These are phyloP conservation scores for Drosophila murphyi DNA, from an alignment of 1,140 invertebrate species.

Conservation along the genomic window DNA sequence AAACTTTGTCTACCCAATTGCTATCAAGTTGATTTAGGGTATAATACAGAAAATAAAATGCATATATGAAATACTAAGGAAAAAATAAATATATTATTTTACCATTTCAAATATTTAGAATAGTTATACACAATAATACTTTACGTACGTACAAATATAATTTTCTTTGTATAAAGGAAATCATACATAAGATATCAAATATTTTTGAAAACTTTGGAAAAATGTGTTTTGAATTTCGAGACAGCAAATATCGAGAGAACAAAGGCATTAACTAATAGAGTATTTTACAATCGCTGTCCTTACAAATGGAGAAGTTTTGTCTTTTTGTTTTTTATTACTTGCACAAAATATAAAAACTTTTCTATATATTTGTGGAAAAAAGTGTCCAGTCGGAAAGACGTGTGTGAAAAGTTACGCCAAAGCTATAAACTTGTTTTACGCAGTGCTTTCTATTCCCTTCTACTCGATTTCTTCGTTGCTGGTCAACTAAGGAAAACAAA, in stretches of 20 bases:
- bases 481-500: conserved; percentile 77
- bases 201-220: no score
- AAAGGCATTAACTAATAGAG: not conserved
- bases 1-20: conserved; percentile 35
- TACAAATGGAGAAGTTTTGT: not conserved
- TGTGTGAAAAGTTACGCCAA: conserved; percentile 49
- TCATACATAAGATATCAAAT: no score
- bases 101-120: no score
- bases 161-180: no score
- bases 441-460: conserved; percentile 46
- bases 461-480: conserved; percentile 32
- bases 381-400: conserved; percentile 53
- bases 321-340: conserved; percentile 45
- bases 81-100: no score
- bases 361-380: conserved; percentile 55
- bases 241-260: not conserved
- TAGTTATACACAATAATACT: no score
- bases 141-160: no score
- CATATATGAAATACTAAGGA: not conserved
- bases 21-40: no score
- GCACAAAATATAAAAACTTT: conserved; percentile 66
- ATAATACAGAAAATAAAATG: not conserved
- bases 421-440: conserved; percentile 74
- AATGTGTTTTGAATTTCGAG: no score
- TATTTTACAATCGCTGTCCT: not conserved